These are phyloP conservation scores for Dinoponera quadriceps DNA, from an alignment of 1,140 invertebrate genomes.

Conservation along the genomic window DNA sequence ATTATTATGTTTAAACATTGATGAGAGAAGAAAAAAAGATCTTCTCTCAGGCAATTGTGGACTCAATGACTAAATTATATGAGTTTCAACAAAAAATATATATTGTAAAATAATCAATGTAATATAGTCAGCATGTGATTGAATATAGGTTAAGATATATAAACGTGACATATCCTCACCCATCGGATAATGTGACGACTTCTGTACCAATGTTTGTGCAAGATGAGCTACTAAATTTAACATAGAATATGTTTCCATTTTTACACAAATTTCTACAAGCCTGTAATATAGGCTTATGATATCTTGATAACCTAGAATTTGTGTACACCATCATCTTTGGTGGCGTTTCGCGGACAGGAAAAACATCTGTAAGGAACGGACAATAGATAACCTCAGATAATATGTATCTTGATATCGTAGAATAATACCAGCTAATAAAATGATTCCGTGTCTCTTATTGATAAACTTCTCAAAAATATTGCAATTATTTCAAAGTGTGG, in stretches of 20 bases:
- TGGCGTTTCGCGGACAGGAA: neutral
- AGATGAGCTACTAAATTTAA: constrained; percentile 7
- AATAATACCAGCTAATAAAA: too few species aligned
- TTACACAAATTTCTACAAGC: constrained; percentile 33
- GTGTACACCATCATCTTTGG: constrained; percentile 53
- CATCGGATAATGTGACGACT: constrained; percentile 62
- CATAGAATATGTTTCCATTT: constrained; percentile 30
- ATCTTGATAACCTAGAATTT: constrained; percentile 62
- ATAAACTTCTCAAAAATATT: too few species aligned
- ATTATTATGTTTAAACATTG: too few species aligned
- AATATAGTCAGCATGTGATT: neutral
- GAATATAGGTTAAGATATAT: constrained; percentile 21
- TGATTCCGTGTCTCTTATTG: too few species aligned
- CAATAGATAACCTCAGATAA: too few species aligned
- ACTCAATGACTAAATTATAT: neutral
- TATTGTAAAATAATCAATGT: neutral
- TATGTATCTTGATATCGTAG: too few species aligned
- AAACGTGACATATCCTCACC: constrained; percentile 62
- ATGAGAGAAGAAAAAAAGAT: neutral
- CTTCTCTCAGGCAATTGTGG: neutral
- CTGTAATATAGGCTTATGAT: constrained; percentile 57
- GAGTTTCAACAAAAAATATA: neutral
- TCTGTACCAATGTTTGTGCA: neutral
- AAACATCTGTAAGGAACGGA: too few species aligned
- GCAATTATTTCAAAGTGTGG: too few species aligned